A percentile compares a stretch with the other conserved stretches of the same genome.
Conservation (phyloP, 2,888 invertebrate genomes). For the Ornithoptera priamus region DNA sequence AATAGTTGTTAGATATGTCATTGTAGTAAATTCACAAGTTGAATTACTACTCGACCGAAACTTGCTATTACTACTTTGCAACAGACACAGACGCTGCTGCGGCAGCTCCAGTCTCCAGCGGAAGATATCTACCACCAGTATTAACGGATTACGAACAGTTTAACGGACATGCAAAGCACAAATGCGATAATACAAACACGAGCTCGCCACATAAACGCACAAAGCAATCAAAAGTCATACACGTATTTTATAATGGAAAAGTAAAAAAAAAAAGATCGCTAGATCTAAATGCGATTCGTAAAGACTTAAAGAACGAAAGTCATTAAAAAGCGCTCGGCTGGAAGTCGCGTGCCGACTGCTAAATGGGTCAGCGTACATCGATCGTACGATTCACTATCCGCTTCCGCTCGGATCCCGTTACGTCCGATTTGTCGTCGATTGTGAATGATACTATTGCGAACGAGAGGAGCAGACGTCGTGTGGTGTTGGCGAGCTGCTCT, state of each 20-base stretch:
- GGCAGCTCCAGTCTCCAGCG: too few species aligned
- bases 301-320: constrained; percentile 30
- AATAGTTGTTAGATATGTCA: too few species aligned
- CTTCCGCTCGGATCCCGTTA: constrained; percentile 37
- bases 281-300: constrained; percentile 30
- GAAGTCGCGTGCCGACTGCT: constrained; percentile 37
- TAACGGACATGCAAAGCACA: too few species aligned
- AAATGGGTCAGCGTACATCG: constrained; percentile 49
- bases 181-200: background rate
- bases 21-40: too few species aligned
- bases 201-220: constrained; percentile 20
- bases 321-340: constrained; percentile 38
- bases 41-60: too few species aligned
- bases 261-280: constrained; percentile 4
- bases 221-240: constrained; percentile 23
- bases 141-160: too few species aligned
- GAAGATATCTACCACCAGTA: too few species aligned
- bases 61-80: too few species aligned
- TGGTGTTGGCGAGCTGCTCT: too few species aligned
- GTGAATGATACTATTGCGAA: constrained; percentile 12
- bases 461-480: too few species aligned
- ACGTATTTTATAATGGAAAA: constrained; percentile 23
- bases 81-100: too few species aligned
- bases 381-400: constrained; percentile 45
- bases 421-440: constrained; percentile 37